phyloP scores from a whole-genome alignment of 2,888 invertebrate genomes.

The Conops quadrifasciatus region DNA sequence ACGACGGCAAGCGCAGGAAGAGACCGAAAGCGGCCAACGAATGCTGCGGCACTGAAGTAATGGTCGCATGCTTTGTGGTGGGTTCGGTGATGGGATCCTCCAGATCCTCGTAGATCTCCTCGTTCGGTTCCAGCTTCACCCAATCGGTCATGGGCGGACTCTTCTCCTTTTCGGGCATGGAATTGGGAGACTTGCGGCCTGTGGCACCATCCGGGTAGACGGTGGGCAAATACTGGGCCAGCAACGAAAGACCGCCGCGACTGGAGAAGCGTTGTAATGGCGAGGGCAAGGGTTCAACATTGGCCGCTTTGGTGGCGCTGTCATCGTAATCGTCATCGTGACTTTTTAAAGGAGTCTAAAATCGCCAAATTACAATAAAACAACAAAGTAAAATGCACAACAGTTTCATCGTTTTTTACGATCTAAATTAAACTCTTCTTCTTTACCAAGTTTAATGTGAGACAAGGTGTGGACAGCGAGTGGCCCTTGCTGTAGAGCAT shows the following conservation, averaged over 20 bases:
- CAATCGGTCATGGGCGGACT: slow-evolving; percentile 63
- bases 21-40: slow-evolving; percentile 90
- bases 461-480: slow-evolving; percentile 67
- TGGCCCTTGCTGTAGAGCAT: slow-evolving; percentile 67
- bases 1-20: slow-evolving; percentile 87
- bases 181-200: slow-evolving; percentile 68
- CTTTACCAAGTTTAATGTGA: slow-evolving; percentile 59
- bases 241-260: slow-evolving; percentile 85
- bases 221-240: slow-evolving; percentile 88
- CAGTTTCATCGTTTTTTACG: no score
- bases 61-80: slow-evolving; percentile 67
- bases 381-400: background rate
- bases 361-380: background rate
- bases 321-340: slow-evolving; percentile 50
- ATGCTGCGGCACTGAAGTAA: slow-evolving; percentile 84
- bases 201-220: slow-evolving; percentile 83
- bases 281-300: slow-evolving; percentile 61
- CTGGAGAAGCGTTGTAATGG: slow-evolving; percentile 87
- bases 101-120: slow-evolving; percentile 72
- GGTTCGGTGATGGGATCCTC: slow-evolving; percentile 68
- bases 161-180: slow-evolving; percentile 63
- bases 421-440: background rate
- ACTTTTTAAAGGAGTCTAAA: slow-evolving; percentile 46
- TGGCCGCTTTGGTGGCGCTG: slow-evolving; percentile 55
- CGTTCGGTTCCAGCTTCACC: slow-evolving; percentile 69